These are phyloP conservation scores for Spicauda simplicius DNA, from an alignment of 2,888 invertebrate species.

Conservation along the genomic window DNA sequence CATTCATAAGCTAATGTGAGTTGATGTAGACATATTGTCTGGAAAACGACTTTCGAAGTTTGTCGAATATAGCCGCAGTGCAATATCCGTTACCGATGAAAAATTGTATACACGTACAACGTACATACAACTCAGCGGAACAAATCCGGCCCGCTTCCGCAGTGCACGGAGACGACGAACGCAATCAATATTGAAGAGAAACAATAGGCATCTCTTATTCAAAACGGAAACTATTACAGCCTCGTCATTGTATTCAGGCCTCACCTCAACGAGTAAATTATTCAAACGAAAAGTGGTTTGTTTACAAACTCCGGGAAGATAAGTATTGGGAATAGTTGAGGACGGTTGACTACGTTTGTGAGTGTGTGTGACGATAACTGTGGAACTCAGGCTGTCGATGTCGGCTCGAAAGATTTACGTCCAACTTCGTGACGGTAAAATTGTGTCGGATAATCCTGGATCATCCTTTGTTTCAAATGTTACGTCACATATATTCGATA, in stretches of 20 bases:
- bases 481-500: constrained; percentile 69
- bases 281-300: constrained; percentile 81
- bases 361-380: constrained; percentile 52
- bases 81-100: neutral
- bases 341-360: constrained; percentile 61
- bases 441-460: constrained; percentile 69
- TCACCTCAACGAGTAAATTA: constrained; percentile 77
- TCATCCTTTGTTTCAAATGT: constrained; percentile 75
- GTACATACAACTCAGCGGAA: constrained; percentile 50
- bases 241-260: constrained; percentile 77
- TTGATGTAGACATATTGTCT: constrained; percentile 18
- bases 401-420: constrained; percentile 78
- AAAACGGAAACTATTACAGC: constrained; percentile 83
- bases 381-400: constrained; percentile 63
- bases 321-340: constrained; percentile 66
- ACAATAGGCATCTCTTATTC: constrained; percentile 81
- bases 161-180: constrained; percentile 62
- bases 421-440: constrained; percentile 72
- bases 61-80: neutral
- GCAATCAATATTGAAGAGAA: constrained; percentile 79
- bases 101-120: neutral
- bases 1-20: constrained; percentile 26
- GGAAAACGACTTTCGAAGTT: constrained; percentile 24
- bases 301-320: constrained; percentile 72
- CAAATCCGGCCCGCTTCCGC: constrained; percentile 61